Conservation (phyloP, 2,797 vertebrate species). For the Valencia hispanica region DNA sequence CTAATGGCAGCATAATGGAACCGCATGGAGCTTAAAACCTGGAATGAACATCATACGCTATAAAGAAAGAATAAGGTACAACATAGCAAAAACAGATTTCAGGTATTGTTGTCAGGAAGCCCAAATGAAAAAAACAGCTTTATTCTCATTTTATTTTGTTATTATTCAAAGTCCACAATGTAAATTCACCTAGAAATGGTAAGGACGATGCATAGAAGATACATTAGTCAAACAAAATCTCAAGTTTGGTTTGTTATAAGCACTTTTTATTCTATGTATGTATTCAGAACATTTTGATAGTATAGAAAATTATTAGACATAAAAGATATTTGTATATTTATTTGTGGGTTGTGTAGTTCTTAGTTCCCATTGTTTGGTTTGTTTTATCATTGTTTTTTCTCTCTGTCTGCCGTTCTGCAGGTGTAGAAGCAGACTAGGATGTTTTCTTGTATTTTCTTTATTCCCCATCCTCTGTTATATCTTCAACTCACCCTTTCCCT, state of each 20-base stretch:
- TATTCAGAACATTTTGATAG: not conserved
- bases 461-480: no score
- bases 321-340: no score
- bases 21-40: slow-evolving; percentile 19
- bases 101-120: not conserved
- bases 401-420: no score
- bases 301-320: not conserved
- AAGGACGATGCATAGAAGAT: not conserved
- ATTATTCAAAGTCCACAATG: not conserved
- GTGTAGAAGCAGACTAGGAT: no score
- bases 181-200: not conserved
- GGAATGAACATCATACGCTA: slow-evolving; percentile 22
- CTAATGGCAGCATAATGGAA: slow-evolving; percentile 51
- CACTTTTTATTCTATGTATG: not conserved
- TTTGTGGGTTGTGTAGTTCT: no score
- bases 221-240: not conserved
- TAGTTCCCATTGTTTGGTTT: no score
- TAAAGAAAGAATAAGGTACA: slow-evolving; percentile 3
- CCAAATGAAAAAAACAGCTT: not conserved
- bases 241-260: not conserved
- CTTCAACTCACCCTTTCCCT: no score
- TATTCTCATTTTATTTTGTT: not conserved
- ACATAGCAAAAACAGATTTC: slow-evolving; percentile 9
- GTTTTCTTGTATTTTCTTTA: no score
- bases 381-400: no score